phyloP scores from a whole-genome alignment of 2,888 invertebrate species.

The Smittia aterrima region DNA sequence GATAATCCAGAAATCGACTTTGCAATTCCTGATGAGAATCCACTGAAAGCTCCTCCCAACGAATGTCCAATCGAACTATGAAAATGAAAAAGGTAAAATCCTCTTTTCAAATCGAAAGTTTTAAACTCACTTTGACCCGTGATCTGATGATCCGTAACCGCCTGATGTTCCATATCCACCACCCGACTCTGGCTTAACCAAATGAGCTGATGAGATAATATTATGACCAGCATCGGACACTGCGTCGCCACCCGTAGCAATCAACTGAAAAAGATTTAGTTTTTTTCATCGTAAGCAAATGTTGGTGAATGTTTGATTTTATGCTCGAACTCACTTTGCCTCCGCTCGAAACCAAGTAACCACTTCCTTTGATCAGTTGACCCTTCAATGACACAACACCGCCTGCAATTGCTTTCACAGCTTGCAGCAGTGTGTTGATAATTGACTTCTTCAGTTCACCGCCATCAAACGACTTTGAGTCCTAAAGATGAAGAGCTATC shows the following conservation, averaged over 20 bases:
- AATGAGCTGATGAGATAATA: conserved; percentile 72
- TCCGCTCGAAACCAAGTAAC: conserved; percentile 63
- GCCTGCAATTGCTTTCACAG: conserved; percentile 83
- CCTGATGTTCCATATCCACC: not conserved
- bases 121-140: not conserved
- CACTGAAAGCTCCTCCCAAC: conserved; percentile 21
- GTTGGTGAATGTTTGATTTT: conserved; percentile 48
- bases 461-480: conserved; percentile 58
- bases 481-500: conserved; percentile 1
- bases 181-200: conserved; percentile 54
- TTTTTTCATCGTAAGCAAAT: not conserved
- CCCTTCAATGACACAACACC: conserved; percentile 85
- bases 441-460: conserved; percentile 81
- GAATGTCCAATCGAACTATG: conserved; percentile 11
- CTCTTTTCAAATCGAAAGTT: not conserved
- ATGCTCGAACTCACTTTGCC: conserved; percentile 55
- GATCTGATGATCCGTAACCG: not conserved
- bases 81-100: not conserved
- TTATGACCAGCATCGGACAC: conserved; percentile 76
- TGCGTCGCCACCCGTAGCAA: conserved; percentile 74
- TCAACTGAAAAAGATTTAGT: conserved; percentile 55
- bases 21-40: conserved; percentile 7
- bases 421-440: conserved; percentile 78
- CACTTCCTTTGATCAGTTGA: conserved; percentile 81
- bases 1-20: conserved; percentile 32